A percentile compares a stretch with the other conserved stretches of the same genome.
Evolutionary conservation across 2,113 vertebrate species (phyloP).

Genomic region (Ceyx cyanopectus): DNA sequence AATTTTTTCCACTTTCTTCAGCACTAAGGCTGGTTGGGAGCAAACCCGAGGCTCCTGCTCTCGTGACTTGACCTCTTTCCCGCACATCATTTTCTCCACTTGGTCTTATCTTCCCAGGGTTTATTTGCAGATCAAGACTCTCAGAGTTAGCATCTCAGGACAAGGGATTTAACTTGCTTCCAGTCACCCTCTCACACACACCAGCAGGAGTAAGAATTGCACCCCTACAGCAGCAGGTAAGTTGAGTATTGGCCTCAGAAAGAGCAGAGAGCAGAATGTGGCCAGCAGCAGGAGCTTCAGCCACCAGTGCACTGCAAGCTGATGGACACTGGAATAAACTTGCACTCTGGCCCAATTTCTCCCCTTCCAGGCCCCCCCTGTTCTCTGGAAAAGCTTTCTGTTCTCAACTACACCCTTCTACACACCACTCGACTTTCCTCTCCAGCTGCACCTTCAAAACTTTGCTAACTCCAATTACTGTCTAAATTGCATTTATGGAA

Average conservation of each 20-base stretch:
- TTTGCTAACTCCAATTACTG: conserved; percentile 33
- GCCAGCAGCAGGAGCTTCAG: neutral
- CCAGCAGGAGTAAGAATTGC: neutral
- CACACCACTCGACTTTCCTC: neutral
- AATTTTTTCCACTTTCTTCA: conserved; percentile 12
- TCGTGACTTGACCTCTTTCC: neutral
- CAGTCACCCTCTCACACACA: neutral
- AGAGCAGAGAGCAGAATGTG: neutral
- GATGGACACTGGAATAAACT: neutral
- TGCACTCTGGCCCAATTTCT: conserved; percentile 13
- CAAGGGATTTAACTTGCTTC: neutral
- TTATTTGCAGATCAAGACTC: neutral
- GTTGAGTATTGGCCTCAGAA: neutral
- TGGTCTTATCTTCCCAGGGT: neutral
- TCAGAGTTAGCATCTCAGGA: neutral
- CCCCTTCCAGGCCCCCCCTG: neutral
- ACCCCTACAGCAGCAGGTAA: neutral
- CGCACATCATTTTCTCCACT: neutral
- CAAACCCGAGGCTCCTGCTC: neutral
- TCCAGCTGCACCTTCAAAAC: conserved; percentile 48
- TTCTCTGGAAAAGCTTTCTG: conserved; percentile 27
- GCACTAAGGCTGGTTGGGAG: neutral
- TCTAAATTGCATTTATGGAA: conserved; percentile 31
- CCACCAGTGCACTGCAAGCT: neutral
- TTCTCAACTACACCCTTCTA: conserved; percentile 29